Evolutionary conservation across 2,113 vertebrate species (phyloP).

Genomic region (Lophius piscatorius): DNA sequence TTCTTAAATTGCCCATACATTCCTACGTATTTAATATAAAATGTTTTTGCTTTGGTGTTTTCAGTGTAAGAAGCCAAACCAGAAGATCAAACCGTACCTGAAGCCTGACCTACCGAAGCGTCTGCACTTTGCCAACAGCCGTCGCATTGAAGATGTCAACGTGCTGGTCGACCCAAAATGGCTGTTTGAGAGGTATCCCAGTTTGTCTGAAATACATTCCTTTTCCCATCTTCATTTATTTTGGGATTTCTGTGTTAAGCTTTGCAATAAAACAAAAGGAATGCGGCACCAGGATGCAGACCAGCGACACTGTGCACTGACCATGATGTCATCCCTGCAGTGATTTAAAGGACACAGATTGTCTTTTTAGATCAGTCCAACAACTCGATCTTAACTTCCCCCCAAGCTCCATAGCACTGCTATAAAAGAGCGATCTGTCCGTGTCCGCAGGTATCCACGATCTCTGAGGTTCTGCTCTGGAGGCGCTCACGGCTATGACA

Average conservation of each 20-base stretch:
- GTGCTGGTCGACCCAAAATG: conserved; percentile 75
- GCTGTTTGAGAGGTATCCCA: conserved; percentile 80
- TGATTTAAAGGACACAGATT: too few relatives aligned
- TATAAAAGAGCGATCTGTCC: accelerated
- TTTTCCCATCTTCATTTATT: too few relatives aligned
- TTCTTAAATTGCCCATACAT: neutral
- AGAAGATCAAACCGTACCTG: conserved; percentile 78
- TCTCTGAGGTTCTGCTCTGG: conserved; percentile 74
- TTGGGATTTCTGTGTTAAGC: too few relatives aligned
- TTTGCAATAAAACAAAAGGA: too few relatives aligned
- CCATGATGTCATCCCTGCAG: too few relatives aligned
- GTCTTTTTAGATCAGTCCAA: too few relatives aligned
- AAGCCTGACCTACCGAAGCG: conserved; percentile 81
- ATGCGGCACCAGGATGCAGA: too few relatives aligned
- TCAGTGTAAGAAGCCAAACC: conserved; percentile 75
- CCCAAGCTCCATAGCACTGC: too few relatives aligned
- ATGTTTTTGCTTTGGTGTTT: neutral
- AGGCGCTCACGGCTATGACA: conserved; percentile 81
- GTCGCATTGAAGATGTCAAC: conserved; percentile 79
- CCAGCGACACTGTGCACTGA: too few relatives aligned
- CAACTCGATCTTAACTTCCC: too few relatives aligned
- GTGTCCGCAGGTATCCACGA: conserved; percentile 52
- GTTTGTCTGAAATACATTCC: too few relatives aligned
- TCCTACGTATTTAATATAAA: neutral
- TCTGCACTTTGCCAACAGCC: conserved; percentile 80